Base-by-base conservation (phyloP, 2,888 invertebrate species). In the Parapristionchus giblindavisi region DNA sequence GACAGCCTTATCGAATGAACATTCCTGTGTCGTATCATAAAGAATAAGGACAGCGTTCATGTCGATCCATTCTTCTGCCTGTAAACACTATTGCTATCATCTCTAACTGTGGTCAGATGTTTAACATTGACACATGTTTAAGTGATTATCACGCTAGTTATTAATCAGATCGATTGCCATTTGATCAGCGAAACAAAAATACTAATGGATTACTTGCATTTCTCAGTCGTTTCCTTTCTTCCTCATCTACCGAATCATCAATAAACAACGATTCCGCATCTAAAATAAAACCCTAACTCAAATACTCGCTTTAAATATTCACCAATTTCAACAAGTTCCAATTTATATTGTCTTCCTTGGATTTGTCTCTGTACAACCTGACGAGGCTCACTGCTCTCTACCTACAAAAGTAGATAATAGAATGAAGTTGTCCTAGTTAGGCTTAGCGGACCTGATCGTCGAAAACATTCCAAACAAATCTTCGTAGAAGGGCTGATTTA, bases 211-310 rank as follows among this genome's bases (percentile, higher is more conserved):
- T 27, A 51, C 51, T 52, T 27, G 52, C 68, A 29, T 52, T 68
- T 68, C 68, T 68, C 68, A 52, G 32, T 14, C 40, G 34, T 43
- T 32, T 27, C 29, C 43, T 51, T 8, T 68, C 51, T 24, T 68
- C 52, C 21, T 68, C 68, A 8, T n/a, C 52, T 21, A 21, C 34
- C 11, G 21, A 34, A 68, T 68, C 68, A 36, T 68, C 68, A 24
- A 68, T 52, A 14, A 68, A 38, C 51, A 68, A 36, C n/a, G 68
- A 68, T 52, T 68, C 68, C 11, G 68, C 68, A 34, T 68, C 68
- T 68, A 34, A 29, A 54, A 54, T 14, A 17, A 17, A 8, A 43
- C 8, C 8, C 17, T 8, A 43, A 17, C 8, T 43, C 43, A 43
- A 17, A 43, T 14, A 17, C 17, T 17, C 8, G 43, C 43, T 17